These are phyloP conservation scores for Astropecten irregularis DNA, from an alignment of 53 echinoderm and acorn worm genomes.

Conservation along the genomic window DNA sequence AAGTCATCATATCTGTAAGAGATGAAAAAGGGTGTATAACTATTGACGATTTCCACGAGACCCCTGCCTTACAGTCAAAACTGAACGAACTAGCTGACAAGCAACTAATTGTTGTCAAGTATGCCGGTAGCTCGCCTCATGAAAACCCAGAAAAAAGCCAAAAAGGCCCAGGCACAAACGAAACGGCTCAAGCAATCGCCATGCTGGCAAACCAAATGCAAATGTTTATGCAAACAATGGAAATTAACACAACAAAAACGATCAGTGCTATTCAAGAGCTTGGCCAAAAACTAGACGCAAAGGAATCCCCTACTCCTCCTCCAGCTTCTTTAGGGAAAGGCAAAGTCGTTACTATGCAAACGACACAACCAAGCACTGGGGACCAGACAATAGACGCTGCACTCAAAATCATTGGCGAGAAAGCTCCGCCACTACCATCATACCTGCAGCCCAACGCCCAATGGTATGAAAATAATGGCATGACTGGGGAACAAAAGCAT, in stretches of 20 bases:
- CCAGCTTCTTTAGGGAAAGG: too few species aligned
- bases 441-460: background rate
- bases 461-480: too few species aligned
- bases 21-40: background rate
- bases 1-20: constrained; percentile 6
- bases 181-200: background rate
- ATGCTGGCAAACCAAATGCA: background rate
- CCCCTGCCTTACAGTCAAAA: constrained; percentile 19
- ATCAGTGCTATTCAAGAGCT: background rate
- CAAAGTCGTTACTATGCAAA: background rate
- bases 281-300: background rate
- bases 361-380: background rate
- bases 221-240: background rate
- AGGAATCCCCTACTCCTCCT: background rate
- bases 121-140: background rate
- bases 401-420: constrained; percentile 10
- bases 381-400: background rate
- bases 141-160: background rate
- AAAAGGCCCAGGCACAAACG: background rate
- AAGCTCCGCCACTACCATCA: background rate
- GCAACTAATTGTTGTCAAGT: background rate
- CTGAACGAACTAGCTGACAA: constrained; percentile 6
- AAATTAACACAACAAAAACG: background rate
- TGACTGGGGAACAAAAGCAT: too few species aligned
- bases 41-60: constrained; percentile 8